phyloP scores from a whole-genome alignment of 2,888 invertebrate species.

The Phytoseiulus persimilis region DNA sequence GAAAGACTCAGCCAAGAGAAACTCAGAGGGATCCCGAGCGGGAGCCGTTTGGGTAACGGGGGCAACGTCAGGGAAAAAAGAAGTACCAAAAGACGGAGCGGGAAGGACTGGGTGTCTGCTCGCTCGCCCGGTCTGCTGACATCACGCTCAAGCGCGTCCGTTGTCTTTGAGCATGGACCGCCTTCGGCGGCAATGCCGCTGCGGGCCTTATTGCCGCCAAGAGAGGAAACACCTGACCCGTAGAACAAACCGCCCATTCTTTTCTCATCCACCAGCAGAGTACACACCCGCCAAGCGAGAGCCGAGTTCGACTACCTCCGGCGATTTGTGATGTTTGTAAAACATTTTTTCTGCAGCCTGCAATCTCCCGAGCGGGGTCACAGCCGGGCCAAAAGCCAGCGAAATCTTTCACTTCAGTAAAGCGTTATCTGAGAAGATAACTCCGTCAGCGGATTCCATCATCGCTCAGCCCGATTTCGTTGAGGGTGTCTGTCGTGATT shows the following conservation, averaged over 20 bases:
- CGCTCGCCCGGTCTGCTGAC: not conserved
- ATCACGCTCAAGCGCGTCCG: not conserved
- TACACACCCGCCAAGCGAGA: not conserved
- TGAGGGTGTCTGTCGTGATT: too few species aligned
- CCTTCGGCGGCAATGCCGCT: not conserved
- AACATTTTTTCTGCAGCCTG: not conserved
- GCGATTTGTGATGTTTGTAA: not conserved
- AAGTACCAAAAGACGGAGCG: not conserved
- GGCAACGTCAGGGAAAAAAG: not conserved
- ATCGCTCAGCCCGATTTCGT: too few species aligned
- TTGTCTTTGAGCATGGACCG: not conserved
- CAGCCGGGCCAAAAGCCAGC: too few species aligned
- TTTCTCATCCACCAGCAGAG: not conserved
- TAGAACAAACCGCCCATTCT: not conserved
- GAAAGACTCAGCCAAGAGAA: not conserved
- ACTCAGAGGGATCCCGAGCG: not conserved
- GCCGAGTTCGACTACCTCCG: not conserved
- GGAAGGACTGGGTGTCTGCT: not conserved
- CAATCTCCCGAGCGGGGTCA: too few species aligned
- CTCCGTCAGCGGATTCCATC: too few species aligned
- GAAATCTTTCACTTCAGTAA: too few species aligned
- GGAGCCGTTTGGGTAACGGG: not conserved
- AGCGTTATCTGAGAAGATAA: too few species aligned
- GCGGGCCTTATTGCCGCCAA: not conserved
- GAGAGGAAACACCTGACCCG: not conserved